Conservation (phyloP, 2,113 vertebrate genomes). For the Centropus unirufus region DNA sequence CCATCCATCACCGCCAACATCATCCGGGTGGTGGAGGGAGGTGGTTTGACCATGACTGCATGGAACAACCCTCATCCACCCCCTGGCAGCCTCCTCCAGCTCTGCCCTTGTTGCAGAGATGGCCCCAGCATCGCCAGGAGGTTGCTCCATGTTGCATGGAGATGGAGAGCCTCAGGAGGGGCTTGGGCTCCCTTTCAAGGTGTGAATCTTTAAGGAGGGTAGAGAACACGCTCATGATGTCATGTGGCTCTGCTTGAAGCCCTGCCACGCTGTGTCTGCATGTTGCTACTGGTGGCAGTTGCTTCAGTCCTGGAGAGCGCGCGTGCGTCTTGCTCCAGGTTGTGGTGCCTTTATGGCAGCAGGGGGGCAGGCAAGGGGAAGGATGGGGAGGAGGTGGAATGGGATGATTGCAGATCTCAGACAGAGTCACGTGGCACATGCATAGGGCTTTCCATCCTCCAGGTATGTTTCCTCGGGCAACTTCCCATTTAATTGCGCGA, state of each 20-base stretch:
- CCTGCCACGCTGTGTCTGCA: background rate
- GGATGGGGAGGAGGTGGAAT: background rate
- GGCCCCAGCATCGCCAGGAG: background rate
- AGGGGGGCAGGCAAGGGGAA: background rate
- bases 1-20: conserved; percentile 10
- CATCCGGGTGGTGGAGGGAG: conserved; percentile 16
- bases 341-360: background rate
- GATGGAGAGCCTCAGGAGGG: background rate
- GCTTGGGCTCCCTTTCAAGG: background rate
- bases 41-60: conserved; percentile 6
- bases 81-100: background rate
- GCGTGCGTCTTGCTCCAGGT: background rate
- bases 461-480: background rate
- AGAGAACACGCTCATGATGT: background rate
- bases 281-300: background rate
- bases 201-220: background rate
- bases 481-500: background rate
- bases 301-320: background rate
- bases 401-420: background rate
- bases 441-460: background rate
- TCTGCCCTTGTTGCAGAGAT: background rate
- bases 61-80: conserved; percentile 16
- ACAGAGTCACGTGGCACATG: accelerated
- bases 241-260: background rate
- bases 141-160: background rate